Evolutionary conservation across 2,888 invertebrate genomes (phyloP).

Genomic region (Zaprionus obscuricornis): DNA sequence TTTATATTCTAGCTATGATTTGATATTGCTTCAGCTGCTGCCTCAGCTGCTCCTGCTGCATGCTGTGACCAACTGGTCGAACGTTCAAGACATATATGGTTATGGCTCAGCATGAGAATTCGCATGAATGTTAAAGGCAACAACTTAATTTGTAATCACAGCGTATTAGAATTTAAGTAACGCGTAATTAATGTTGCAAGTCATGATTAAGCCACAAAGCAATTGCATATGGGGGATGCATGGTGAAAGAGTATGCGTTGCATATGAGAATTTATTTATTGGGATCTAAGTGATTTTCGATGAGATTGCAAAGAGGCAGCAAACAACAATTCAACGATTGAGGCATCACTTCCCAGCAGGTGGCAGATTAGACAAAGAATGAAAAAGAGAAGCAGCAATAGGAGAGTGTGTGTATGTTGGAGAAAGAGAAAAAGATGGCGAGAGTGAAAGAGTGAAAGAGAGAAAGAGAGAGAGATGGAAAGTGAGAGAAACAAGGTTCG

Average conservation of each 20-base stretch:
- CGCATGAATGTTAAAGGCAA: conserved; percentile 78
- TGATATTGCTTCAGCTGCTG: too few species aligned
- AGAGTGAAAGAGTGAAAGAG: neutral
- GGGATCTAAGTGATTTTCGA: conserved; percentile 84
- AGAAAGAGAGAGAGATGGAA: neutral
- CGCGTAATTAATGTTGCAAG: conserved; percentile 84
- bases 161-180: conserved; percentile 84
- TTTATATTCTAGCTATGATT: neutral
- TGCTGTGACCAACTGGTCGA: conserved; percentile 68
- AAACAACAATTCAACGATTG: too few species aligned
- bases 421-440: neutral
- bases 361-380: conserved; percentile 45
- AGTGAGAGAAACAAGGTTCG: conserved; percentile 11
- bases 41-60: conserved; percentile 32
- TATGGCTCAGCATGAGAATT: conserved; percentile 79
- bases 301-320: conserved; percentile 78
- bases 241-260: conserved; percentile 16
- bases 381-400: neutral
- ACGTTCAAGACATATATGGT: conserved; percentile 29
- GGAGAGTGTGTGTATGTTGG: conserved; percentile 27
- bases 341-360: conserved; percentile 81
- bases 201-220: conserved; percentile 65
- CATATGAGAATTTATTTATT: conserved; percentile 82
- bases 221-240: conserved; percentile 29
- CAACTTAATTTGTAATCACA: conserved; percentile 83